Evolutionary conservation across 1,140 invertebrate species (phyloP), one percentile per base, ranked within the genome.

Genomic region (Pygmarrhopalites habei): DNA sequence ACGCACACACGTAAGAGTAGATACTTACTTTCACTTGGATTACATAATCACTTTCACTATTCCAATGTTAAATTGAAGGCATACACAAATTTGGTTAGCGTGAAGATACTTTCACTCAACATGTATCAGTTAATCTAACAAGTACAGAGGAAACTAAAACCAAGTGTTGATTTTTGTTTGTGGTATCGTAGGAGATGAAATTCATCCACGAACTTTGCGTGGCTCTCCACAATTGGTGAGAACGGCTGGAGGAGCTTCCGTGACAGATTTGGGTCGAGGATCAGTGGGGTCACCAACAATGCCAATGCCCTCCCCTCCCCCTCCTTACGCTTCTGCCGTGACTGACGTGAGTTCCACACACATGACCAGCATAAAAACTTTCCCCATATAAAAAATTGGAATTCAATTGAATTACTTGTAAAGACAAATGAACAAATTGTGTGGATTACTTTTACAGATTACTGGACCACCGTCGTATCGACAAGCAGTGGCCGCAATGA

Each of bases 401-500:
- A 41, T 12, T 41, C 39, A n/a, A 41, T 41, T 10, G 39, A 41
- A 41, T 41, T 41, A 12, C 10, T 41, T 19, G 23, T 47, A 47
- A 47, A 47, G 7, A n/a, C 17, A 19, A 25, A 19, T 19, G 10
- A 7, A 28, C 12, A 29, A 28, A 52, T 21, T 5, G 4, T 19
- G 10, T 5, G 15, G 44, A n/a, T 46, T 46, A 46, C n/a, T 52
- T 52, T 12, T 5, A 26, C 30, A 56, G 53, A 56, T 56, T 4
- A 56, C 55, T 2, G 55, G 64, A 43, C 67, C 67, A 57, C 67
- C 67, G 32, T 53, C 43, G 14, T 69, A 69, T 46, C 56, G 59
- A 23, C 67, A 69, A 51, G 67, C 67, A 25, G 60, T 69, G 10
- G 67, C 67, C 21, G 62, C 63, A 25, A 59, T 62, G 47, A 57